Evolutionary conservation across 92 coral and sea anemone genomes (phyloP).

Genomic region (Actinostola sp.): DNA sequence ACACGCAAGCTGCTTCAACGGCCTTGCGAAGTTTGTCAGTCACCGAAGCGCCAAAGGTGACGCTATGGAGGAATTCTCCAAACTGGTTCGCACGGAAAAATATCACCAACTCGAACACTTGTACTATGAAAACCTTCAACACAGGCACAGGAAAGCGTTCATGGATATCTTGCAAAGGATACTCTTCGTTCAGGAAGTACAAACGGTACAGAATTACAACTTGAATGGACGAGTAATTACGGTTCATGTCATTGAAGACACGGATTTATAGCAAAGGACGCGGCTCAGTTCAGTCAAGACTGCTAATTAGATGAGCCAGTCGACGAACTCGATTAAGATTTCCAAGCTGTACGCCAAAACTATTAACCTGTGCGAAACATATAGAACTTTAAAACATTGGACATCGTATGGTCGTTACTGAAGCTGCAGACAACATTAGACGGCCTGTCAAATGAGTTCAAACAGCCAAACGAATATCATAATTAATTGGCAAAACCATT

Average conservation of each 20-base stretch:
- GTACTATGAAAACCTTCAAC: conserved; percentile 54
- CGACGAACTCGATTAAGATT: no score
- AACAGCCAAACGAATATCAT: no score
- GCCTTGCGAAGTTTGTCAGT: conserved; percentile 48
- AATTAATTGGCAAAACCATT: no score
- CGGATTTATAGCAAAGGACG: conserved; percentile 44
- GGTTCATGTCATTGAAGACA: conserved; percentile 68
- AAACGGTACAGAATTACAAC: conserved; percentile 48
- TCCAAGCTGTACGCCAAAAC: no score
- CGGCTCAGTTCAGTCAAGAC: no score
- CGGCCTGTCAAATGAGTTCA: no score
- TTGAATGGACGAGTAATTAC: conserved; percentile 50
- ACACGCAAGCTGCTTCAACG: conserved; percentile 49
- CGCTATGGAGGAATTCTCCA: conserved; percentile 39
- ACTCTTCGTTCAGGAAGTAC: conserved; percentile 63
- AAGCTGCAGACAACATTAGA: no score
- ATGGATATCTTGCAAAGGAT: conserved; percentile 53
- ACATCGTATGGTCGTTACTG: no score
- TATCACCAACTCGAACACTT: conserved; percentile 53
- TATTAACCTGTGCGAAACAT: no score
- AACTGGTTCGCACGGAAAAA: conserved; percentile 45
- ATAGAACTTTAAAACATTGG: no score
- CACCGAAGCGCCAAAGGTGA: conserved; percentile 15
- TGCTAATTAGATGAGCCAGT: no score
- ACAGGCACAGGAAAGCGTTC: conserved; percentile 41